Percentiles rank a stretch among this genome's conserved stretches.
These are phyloP conservation scores for Microtus californicus DNA, from an alignment of 2,797 vertebrate genomes.

Conservation along the genomic window DNA sequence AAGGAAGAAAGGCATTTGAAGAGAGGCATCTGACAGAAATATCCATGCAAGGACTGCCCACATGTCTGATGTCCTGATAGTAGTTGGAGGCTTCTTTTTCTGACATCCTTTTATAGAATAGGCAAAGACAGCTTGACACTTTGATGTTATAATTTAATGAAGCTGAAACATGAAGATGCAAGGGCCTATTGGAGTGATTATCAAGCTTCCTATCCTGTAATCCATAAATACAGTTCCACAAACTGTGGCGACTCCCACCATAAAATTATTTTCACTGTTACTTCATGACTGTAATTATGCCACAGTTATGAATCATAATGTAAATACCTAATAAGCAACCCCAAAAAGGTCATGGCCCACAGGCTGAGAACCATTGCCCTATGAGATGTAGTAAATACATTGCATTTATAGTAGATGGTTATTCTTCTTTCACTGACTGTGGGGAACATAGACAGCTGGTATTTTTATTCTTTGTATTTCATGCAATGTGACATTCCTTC, in stretches of 20 bases:
- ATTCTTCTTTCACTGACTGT: constrained; percentile 11
- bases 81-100: background rate
- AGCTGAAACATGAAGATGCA: background rate
- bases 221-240: background rate
- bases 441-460: background rate
- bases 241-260: background rate
- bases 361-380: background rate
- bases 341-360: background rate
- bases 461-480: background rate
- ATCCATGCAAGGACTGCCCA: background rate
- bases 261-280: background rate
- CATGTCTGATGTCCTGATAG: background rate
- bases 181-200: background rate
- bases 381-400: background rate
- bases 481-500: background rate
- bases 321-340: background rate
- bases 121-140: background rate
- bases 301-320: background rate
- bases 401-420: background rate
- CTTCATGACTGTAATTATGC: background rate
- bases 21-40: background rate
- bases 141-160: background rate
- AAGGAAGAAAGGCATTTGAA: background rate
- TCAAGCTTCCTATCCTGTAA: background rate
- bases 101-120: background rate